These are phyloP conservation scores for Agrotis ipsilon DNA, from an alignment of 2,888 invertebrate species.

Conservation along the genomic window DNA sequence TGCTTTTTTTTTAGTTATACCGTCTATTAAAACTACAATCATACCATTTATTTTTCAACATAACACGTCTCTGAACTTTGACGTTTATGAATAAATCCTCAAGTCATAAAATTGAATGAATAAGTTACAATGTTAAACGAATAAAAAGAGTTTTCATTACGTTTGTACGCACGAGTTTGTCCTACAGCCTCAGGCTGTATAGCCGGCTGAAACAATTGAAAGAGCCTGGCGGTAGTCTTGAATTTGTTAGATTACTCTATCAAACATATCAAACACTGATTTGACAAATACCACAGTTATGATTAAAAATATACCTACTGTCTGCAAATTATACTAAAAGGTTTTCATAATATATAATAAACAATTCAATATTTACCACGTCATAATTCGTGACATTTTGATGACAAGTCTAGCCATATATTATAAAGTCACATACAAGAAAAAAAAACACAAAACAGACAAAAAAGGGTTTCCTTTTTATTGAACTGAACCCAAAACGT, in stretches of 20 bases:
- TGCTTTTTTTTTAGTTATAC: too few relatives aligned
- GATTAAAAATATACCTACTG: too few relatives aligned
- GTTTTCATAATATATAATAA: too few relatives aligned
- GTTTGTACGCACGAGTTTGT: not conserved
- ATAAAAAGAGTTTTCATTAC: not conserved
- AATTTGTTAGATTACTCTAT: not conserved
- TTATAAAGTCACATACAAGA: too few relatives aligned
- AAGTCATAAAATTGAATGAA: not conserved
- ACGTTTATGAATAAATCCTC: not conserved
- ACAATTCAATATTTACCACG: not conserved
- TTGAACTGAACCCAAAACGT: conserved; percentile 23
- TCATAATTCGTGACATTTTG: conserved; percentile 1
- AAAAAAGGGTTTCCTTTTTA: conserved; percentile 46
- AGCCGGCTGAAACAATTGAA: not conserved
- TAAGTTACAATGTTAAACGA: not conserved
- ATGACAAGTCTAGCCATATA: not conserved
- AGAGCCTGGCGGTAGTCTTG: not conserved
- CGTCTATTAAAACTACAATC: too few relatives aligned
- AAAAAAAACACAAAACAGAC: conserved; percentile 4
- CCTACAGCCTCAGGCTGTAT: not conserved
- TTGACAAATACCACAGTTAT: too few relatives aligned
- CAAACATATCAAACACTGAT: too few relatives aligned
- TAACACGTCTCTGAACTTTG: not conserved
- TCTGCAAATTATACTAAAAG: too few relatives aligned
- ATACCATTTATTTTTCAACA: not conserved